Base-by-base conservation (phyloP, 2,113 vertebrate species). In the Peromyscus leucopus region DNA sequence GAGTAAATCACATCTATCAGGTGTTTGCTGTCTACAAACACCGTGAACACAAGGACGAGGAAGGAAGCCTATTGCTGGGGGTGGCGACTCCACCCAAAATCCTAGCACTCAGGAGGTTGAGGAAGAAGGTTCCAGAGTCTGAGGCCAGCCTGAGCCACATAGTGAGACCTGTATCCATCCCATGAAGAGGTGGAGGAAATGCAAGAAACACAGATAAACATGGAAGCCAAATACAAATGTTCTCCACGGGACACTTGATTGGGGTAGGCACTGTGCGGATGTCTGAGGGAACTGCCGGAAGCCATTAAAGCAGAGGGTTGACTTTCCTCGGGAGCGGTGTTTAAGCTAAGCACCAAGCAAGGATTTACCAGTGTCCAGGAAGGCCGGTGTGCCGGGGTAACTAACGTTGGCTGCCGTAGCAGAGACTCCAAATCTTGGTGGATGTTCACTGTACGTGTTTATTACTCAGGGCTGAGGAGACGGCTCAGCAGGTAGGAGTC, bases 211-310 rank as follows among this genome's bases (percentile, higher is more conserved):
- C 19, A 31, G 61, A 13, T 63, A 55, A 33, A 36, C 6, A 31
- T 51, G 63, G 26, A 59, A 6, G 19, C 31, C n/a, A 26, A 16
- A 42, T 0, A 1, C 7, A 19, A 13, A 55, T 26, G 9, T 24
- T 55, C 55, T 16, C 19, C 46, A n/a, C 5, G 28, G 26, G 42
- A 59, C 3, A 0, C 0, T 28, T 61, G 67, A n/a, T n/a, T 83
- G 17, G 39, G 83, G 2, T 1, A 16, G 3, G 19, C 33, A 3
- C 59, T 71, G 24, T 33, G 48, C 5, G 3, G 36, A 33, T 19
- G 28, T 36, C 2, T 22, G 48, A n/a, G n/a, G 17, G 8, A 46
- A 1, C n/a, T 7, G 57, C 11, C 9, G 0, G 7, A 55, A 57
- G 21, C 42, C 11, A 5, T 13, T 16, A 24, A 28, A 39, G 36